phyloP scores from a whole-genome alignment of 1,140 invertebrate species.

The Drosophila virilis region DNA sequence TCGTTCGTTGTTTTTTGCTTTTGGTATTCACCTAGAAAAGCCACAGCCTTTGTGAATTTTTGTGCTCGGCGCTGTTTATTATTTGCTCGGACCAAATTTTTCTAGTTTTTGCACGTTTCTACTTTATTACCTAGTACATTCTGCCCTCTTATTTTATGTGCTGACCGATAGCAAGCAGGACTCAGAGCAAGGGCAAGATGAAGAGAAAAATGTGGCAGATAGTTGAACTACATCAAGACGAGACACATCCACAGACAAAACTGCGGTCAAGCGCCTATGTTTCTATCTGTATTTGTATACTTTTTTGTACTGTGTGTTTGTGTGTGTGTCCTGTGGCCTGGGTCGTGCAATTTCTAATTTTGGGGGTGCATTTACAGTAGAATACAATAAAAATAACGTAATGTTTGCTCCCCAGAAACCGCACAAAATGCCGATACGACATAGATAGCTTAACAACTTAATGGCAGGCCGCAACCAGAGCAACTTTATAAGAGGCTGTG shows the following conservation, averaged over 20 bases:
- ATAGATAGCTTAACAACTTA: constrained; percentile 80
- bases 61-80: constrained; percentile 71
- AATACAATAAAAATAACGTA: constrained; percentile 64
- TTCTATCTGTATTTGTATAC: background rate
- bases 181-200: constrained; percentile 1
- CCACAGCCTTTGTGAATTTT: constrained; percentile 64
- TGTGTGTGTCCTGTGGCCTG: constrained; percentile 3
- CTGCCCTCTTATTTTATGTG: constrained; percentile 58
- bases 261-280: constrained; percentile 40
- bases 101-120: constrained; percentile 82
- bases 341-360: constrained; percentile 72
- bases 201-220: constrained; percentile 21
- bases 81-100: constrained; percentile 77
- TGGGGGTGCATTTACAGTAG: constrained; percentile 61
- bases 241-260: constrained; percentile 51
- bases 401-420: constrained; percentile 63
- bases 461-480: constrained; percentile 69
- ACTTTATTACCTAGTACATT: constrained; percentile 74
- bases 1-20: constrained; percentile 7
- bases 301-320: constrained; percentile 26
- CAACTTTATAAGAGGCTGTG: constrained; percentile 50
- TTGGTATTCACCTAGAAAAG: constrained; percentile 13
- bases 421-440: constrained; percentile 68
- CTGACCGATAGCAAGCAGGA: constrained; percentile 39
- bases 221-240: constrained; percentile 39